Conservation (phyloP, 2,797 vertebrate genomes). For the Bovichtus variegatus region DNA sequence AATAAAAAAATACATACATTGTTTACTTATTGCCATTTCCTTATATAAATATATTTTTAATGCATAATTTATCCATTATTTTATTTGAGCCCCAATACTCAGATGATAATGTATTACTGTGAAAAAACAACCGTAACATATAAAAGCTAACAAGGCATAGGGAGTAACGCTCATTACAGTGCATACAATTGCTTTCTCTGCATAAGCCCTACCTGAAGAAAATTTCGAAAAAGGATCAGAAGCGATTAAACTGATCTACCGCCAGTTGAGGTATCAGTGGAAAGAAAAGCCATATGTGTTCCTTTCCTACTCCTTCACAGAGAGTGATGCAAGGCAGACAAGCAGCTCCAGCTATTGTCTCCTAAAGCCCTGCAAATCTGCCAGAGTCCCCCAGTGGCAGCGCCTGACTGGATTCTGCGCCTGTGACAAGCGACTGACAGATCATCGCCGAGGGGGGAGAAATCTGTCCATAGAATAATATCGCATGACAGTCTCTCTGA, state of each 20-base stretch:
- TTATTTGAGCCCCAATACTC: background rate
- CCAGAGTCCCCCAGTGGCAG: constrained; percentile 55
- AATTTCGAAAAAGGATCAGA: constrained; percentile 41
- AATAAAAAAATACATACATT: background rate
- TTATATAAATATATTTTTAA: background rate
- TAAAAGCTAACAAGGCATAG: constrained; percentile 2
- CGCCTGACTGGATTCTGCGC: constrained; percentile 61
- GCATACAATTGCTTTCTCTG: background rate
- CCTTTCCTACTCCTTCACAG: constrained; percentile 41
- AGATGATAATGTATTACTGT: background rate
- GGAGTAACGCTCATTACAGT: constrained; percentile 15
- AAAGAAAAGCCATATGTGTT: constrained; percentile 54
- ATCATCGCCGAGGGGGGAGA: constrained; percentile 55
- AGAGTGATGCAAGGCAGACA: constrained; percentile 65
- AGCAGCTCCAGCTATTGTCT: constrained; percentile 66
- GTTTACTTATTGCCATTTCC: background rate
- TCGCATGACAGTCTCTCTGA: constrained; percentile 57
- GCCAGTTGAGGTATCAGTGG: constrained; percentile 36
- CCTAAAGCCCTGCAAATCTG: constrained; percentile 71
- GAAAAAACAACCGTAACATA: constrained; percentile 14
- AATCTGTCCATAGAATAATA: constrained; percentile 69
- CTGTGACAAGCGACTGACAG: constrained; percentile 72
- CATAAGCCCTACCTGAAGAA: constrained; percentile 27
- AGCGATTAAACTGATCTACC: constrained; percentile 49
- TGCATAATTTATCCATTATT: background rate